Conservation (phyloP, 2,797 vertebrate species). For the Setipinna tenuifilis region DNA sequence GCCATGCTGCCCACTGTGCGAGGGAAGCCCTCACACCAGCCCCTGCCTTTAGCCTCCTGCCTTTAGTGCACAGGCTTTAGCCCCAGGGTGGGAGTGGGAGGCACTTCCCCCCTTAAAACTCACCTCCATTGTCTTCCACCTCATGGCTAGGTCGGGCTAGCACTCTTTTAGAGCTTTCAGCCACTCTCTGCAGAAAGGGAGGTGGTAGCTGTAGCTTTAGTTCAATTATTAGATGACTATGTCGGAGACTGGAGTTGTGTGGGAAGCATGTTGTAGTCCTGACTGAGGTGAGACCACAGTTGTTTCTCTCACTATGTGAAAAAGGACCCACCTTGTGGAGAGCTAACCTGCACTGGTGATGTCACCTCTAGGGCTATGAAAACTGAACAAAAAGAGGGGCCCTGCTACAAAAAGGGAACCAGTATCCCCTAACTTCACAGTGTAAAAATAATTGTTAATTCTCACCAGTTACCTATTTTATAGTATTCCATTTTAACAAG, state of each 20-base stretch:
- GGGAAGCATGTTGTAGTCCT: background rate
- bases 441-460: background rate
- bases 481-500: background rate
- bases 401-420: background rate
- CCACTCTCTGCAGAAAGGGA: background rate
- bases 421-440: background rate
- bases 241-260: background rate
- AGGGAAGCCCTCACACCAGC: constrained; percentile 44
- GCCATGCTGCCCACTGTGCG: constrained; percentile 50
- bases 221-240: constrained; percentile 5
- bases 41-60: constrained; percentile 33
- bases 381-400: constrained; percentile 45
- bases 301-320: constrained; percentile 40
- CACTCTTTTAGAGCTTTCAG: constrained; percentile 20
- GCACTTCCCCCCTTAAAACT: constrained; percentile 31
- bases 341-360: constrained; percentile 60
- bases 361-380: constrained; percentile 58
- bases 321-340: constrained; percentile 56
- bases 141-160: constrained; percentile 7
- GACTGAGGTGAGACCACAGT: background rate
- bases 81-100: constrained; percentile 42
- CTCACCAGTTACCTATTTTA: background rate
- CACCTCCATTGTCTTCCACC: constrained; percentile 33
- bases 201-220: constrained; percentile 29
- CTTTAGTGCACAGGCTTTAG: background rate